A percentile compares a stretch with the other conserved stretches of the same genome.
These are phyloP conservation scores for Myotis yumanensis DNA, from an alignment of 2,113 vertebrate genomes.

Conservation along the genomic window DNA sequence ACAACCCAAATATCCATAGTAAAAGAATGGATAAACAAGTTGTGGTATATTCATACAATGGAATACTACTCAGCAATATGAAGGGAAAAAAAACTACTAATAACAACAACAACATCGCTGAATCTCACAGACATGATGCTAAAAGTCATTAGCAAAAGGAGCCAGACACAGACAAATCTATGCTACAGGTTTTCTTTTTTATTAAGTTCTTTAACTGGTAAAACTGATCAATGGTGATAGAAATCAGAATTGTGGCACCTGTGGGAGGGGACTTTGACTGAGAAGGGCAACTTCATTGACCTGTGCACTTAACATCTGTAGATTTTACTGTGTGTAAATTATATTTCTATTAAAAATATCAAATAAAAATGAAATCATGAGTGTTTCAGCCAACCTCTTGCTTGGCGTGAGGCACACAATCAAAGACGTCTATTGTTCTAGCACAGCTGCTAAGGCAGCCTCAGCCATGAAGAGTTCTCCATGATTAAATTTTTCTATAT, in stretches of 20 bases:
- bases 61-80: neutral
- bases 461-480: neutral
- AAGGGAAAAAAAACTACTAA: neutral
- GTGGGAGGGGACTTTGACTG: neutral
- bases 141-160: neutral
- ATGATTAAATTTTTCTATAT: conserved; percentile 1
- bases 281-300: neutral
- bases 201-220: neutral
- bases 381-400: neutral
- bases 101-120: neutral
- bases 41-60: neutral
- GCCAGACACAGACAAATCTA: neutral
- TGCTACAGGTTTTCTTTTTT: neutral
- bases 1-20: neutral
- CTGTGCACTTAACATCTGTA: neutral
- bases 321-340: conserved; percentile 17
- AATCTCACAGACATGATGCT: neutral
- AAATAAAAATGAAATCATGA: neutral
- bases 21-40: neutral
- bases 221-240: neutral
- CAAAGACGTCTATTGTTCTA: neutral
- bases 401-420: neutral
- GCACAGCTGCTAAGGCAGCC: neutral
- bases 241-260: neutral
- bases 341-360: neutral